Conservation (phyloP, 23 tunicate genomes). For the Trididemnum miniatum region DNA sequence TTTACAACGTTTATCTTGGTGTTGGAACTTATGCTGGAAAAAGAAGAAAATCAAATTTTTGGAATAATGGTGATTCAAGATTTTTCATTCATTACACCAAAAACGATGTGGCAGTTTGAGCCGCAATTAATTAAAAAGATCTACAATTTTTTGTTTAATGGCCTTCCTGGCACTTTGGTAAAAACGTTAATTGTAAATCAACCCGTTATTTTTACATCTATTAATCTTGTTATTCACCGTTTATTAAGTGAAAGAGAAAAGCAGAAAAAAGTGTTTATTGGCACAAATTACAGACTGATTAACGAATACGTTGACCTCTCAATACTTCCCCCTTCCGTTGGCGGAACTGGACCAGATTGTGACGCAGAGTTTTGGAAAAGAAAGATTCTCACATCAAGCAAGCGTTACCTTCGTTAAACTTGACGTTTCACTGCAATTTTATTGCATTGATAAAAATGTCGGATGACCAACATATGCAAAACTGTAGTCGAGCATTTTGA, state of each 20-base stretch:
- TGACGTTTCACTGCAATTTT: too few species aligned
- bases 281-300: conserved; percentile 34
- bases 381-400: too few species aligned
- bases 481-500: too few species aligned
- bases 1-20: conserved; percentile 39
- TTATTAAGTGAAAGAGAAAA: conserved; percentile 43
- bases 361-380: conserved; percentile 57
- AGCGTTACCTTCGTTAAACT: too few species aligned
- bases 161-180: too few species aligned
- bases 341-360: conserved; percentile 58
- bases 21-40: conserved; percentile 31
- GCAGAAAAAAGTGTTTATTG: conserved; percentile 38
- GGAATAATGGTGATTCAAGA: conserved; percentile 68
- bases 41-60: conserved; percentile 64
- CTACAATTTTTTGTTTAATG: too few species aligned
- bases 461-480: too few species aligned
- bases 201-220: conserved; percentile 50
- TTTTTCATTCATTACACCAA: too few species aligned
- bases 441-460: too few species aligned
- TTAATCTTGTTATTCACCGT: conserved; percentile 56
- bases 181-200: too few species aligned
- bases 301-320: conserved; percentile 44
- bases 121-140: too few species aligned
- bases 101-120: too few species aligned
- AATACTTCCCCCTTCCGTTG: conserved; percentile 40